Evolutionary conservation across 1,140 invertebrate genomes (phyloP).

Genomic region (Saxidomus purpurata): DNA sequence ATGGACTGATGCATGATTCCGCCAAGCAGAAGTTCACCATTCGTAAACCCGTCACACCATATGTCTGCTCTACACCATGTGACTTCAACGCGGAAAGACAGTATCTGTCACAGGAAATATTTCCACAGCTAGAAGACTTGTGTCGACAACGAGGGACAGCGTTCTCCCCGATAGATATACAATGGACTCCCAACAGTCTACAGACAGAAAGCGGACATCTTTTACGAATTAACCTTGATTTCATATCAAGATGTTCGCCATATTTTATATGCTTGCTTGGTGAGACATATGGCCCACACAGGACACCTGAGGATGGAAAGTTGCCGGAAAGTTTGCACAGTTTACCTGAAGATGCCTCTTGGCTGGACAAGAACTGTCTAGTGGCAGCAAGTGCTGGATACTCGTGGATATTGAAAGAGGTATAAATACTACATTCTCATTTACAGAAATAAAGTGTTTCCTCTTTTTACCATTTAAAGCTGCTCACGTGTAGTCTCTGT

Average conservation of each 20-base stretch:
- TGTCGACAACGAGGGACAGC: constrained; percentile 77
- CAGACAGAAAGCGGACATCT: constrained; percentile 76
- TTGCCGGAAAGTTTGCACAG: constrained; percentile 68
- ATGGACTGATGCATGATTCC: constrained; percentile 25
- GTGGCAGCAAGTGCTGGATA: constrained; percentile 82
- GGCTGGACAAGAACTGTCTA: constrained; percentile 82
- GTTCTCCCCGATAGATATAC: constrained; percentile 81
- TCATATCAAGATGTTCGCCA: constrained; percentile 79
- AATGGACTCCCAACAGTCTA: constrained; percentile 76
- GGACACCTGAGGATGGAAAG: constrained; percentile 66
- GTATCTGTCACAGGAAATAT: constrained; percentile 77
- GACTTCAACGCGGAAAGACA: constrained; percentile 83
- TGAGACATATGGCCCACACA: constrained; percentile 83
- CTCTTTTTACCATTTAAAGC: too few species aligned
- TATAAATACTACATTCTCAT: not conserved
- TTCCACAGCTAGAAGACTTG: constrained; percentile 77
- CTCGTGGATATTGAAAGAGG: constrained; percentile 81
- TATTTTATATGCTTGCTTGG: constrained; percentile 85
- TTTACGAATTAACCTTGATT: constrained; percentile 79
- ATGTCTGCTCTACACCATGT: constrained; percentile 81
- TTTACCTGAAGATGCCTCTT: constrained; percentile 72
- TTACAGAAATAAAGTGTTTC: too few species aligned
- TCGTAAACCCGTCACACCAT: constrained; percentile 80
- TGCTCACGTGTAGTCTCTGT: too few species aligned
- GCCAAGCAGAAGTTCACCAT: constrained; percentile 72